Base-by-base conservation (phyloP, 2,888 invertebrate species). In the Drosophila niveifrons region DNA sequence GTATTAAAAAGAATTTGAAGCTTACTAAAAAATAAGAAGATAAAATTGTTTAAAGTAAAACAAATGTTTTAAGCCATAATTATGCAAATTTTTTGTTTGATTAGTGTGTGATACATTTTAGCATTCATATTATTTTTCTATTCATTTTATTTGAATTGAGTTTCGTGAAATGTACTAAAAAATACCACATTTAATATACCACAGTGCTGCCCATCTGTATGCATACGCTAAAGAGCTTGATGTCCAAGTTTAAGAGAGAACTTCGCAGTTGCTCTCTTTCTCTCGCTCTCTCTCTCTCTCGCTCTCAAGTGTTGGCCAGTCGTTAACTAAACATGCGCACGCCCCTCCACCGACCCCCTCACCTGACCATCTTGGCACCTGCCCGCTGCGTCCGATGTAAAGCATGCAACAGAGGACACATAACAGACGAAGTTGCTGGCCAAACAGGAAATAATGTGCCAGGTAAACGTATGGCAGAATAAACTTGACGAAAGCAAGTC, bases 401-500 rank as follows among this genome's bases (percentile, higher is more conserved):
- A 52, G 44, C 50, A 13, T 61, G 58, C 74, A 66, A 63, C 66
- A 71, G 39, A 50, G 47, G 52, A 28, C 23, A 57, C 62, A 53
- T 50, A 61, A 28, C 61, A 46, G 47, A 44, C 31, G 56, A 63
- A 46, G 53, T 41, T 34, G 44, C 47, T 43, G 57, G 15, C 52
- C 52, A 44, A 57, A 57, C 34, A 56, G 59, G 52, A 64, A 61
- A 61, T 61, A 44, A 50, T 75, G 58, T 23, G 46, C 56, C 70
- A 75, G 73, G 73, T 75, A 46, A 75, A 64, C 69, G 75, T 69
- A 75, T 69, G 59, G 61, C 61, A 59, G 65, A 65, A 61, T 71
- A 62, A 74, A 78, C 82, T 82, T 66, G 64, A 82, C 79, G 80
- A 82, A 80, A 78, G 50, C 15, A 15, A 11, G 3, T 52, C 48